These are phyloP conservation scores for Nowickia ferox DNA, from an alignment of 2,888 invertebrate genomes.

Conservation along the genomic window DNA sequence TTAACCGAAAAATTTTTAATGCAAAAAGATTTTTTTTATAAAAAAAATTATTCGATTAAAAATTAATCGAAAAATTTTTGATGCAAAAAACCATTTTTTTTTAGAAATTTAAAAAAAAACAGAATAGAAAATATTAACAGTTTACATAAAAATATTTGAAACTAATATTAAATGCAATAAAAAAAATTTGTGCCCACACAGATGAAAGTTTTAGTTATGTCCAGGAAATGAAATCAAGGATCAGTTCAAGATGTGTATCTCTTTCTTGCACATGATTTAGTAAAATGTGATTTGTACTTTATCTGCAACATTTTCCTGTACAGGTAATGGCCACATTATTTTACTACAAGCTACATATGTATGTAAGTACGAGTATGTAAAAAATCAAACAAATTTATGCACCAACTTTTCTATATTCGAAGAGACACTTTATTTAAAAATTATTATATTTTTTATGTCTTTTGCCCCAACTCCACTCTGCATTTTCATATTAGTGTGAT, in stretches of 20 bases:
- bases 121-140: too few species aligned
- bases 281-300: neutral
- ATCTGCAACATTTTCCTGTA: neutral
- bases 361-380: neutral
- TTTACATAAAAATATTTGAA: too few species aligned
- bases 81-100: too few species aligned
- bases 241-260: too few species aligned
- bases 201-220: too few species aligned
- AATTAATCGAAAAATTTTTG: neutral
- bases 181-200: too few species aligned
- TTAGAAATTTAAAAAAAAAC: too few species aligned
- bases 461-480: neutral
- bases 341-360: neutral
- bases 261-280: too few species aligned
- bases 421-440: slow-evolving; percentile 62
- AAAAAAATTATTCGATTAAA: neutral
- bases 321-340: neutral
- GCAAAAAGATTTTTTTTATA: too few species aligned
- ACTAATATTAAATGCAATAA: too few species aligned
- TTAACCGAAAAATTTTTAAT: neutral
- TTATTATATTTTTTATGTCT: slow-evolving; percentile 20
- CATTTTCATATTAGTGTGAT: slow-evolving; percentile 5
- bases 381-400: slow-evolving; percentile 61
- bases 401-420: slow-evolving; percentile 60
- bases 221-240: too few species aligned